Base-by-base conservation (phyloP, 2,888 invertebrate species). In the Catocala fraxini region DNA sequence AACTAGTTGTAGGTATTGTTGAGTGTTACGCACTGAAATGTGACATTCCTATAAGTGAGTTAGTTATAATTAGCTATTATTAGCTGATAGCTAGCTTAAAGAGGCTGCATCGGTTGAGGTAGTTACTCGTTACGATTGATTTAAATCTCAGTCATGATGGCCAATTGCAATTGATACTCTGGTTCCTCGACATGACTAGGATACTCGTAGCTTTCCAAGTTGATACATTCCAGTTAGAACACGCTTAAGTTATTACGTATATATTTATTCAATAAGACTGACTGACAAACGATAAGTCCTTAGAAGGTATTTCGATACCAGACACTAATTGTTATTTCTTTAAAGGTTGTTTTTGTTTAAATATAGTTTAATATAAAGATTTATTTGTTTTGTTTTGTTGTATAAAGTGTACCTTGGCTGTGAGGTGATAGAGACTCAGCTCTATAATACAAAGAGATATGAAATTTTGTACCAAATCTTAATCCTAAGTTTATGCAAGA, bases 221-320 rank as follows among this genome's bases (percentile, higher is more conserved):
- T 72, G 15, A 65, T 70, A 85, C 87, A 87, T 87, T 87, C 86
- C 87, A 84, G 79, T 79, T 59, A 73, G 51, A 78, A 73, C 78
- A 81, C 74, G 75, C 74, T 83, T 83, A 81, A 80, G 71, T 81
- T 81, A 78, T 77, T 81, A 63, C 66, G 68, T 74, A 68, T 77
- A 81, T 83, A 83, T 84, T 84, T 84, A 84, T 84, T 83, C 67
- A 81, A 84, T 84, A 88, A 88, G 88, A 88, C 88, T 88, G 88
- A 88, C 85, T 79, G 85, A 84, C 84, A 76, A 84, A 87, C 86
- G 77, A 80, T 80, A 79, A 79, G 81, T 83, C 72, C 73, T 73
- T 73, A 75, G 73, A 77, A 75, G 82, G 70, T 84, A 81, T 77
- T 62, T 73, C 70, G 45, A 68, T 82, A 83, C 74, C 82, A 70